Evolutionary conservation across 2,888 invertebrate genomes (phyloP).

Genomic region (Capitulum mitella): DNA sequence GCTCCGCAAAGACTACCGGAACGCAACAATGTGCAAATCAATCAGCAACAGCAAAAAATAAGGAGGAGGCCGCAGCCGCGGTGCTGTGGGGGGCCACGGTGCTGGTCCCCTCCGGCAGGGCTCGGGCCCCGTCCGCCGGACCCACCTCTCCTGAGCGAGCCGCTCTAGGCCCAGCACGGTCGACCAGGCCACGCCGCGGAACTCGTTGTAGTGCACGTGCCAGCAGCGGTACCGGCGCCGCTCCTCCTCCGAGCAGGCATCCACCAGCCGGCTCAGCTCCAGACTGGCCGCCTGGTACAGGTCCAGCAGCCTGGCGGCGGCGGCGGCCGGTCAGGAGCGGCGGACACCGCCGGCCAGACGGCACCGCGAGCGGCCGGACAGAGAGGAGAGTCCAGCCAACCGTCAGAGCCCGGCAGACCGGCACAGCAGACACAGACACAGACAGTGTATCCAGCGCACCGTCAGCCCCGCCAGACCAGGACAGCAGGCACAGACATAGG

Average conservation of each 20-base stretch:
- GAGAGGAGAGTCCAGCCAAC: too few relatives aligned
- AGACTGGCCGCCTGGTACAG: neutral
- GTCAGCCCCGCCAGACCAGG: too few relatives aligned
- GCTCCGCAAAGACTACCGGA: too few relatives aligned
- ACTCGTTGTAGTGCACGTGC: constrained; percentile 19
- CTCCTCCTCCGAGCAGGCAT: neutral
- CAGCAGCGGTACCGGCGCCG: neutral
- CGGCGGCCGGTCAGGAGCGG: neutral
- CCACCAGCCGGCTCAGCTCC: neutral
- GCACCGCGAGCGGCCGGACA: too few relatives aligned
- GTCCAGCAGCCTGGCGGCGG: neutral
- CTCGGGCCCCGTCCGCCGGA: neutral
- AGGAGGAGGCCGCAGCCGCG: too few relatives aligned
- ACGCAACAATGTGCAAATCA: too few relatives aligned
- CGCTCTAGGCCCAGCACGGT: neutral
- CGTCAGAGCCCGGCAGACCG: too few relatives aligned
- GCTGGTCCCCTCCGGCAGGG: neutral
- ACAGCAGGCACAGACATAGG: too few relatives aligned
- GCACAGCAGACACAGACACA: too few relatives aligned
- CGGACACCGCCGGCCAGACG: neutral
- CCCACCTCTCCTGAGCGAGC: neutral
- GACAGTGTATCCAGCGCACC: too few relatives aligned
- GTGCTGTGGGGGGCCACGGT: too few relatives aligned
- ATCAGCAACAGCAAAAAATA: too few relatives aligned
- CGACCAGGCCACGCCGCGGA: neutral